Evolutionary conservation across 2,888 invertebrate genomes (phyloP).

Genomic region (Charanyca ferruginea): DNA sequence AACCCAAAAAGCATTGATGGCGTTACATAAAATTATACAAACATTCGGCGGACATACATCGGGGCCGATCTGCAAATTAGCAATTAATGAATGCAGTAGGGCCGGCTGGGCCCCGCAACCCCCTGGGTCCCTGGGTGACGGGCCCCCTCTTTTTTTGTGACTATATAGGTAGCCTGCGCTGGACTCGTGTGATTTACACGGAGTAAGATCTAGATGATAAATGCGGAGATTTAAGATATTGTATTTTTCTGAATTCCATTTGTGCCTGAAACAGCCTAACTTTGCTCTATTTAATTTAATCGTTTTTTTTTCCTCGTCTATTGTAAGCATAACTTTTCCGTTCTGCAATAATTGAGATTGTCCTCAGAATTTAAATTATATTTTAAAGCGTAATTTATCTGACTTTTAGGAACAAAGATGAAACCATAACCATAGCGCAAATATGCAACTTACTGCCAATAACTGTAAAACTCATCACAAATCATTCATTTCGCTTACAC

Average conservation of each 20-base stretch:
- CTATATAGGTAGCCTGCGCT: slow-evolving; percentile 83
- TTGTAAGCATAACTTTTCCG: not conserved
- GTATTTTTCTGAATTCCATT: not conserved
- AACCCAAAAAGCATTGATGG: slow-evolving; percentile 55
- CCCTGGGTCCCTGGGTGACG: slow-evolving; percentile 65
- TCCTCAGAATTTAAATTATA: too few relatives aligned
- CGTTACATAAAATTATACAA: slow-evolving; percentile 64
- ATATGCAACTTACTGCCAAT: not conserved
- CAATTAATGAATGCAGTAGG: slow-evolving; percentile 88
- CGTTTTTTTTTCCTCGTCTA: not conserved
- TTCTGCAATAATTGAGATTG: too few relatives aligned
- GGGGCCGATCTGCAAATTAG: slow-evolving; percentile 88
- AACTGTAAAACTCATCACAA: not conserved
- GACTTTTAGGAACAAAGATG: not conserved
- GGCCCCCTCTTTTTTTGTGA: slow-evolving; percentile 75
- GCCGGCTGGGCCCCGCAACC: slow-evolving; percentile 67
- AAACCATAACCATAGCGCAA: not conserved
- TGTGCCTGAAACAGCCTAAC: not conserved
- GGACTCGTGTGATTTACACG: slow-evolving; percentile 72
- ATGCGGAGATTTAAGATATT: slow-evolving; percentile 64
- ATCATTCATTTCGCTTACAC: slow-evolving; percentile 15
- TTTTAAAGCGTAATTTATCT: too few relatives aligned
- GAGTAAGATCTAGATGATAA: slow-evolving; percentile 57
- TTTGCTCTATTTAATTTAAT: not conserved
- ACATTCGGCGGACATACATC: slow-evolving; percentile 74